A percentile compares a stretch with the other conserved stretches of the same genome.
Conservation (phyloP, 2,797 vertebrate species). For the Myotis pilosus region DNA sequence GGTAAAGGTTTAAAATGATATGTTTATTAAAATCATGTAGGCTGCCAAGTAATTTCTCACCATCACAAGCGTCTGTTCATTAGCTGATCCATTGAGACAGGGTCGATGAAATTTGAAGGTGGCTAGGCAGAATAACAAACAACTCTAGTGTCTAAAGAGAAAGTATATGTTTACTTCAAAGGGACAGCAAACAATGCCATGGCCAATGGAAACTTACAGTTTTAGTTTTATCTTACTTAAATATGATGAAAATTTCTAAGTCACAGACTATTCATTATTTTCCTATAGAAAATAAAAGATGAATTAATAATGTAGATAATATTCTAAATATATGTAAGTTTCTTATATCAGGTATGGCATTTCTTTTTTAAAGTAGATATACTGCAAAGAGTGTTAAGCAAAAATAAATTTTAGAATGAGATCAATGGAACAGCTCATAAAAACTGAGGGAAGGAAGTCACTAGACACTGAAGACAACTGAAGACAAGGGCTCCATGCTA, state of each 20-base stretch:
- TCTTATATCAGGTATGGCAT: background rate
- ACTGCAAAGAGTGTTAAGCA: background rate
- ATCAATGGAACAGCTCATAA: background rate
- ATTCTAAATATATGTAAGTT: background rate
- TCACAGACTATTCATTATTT: background rate
- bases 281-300: slow-evolving; percentile 16
- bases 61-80: slow-evolving; percentile 31
- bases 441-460: background rate
- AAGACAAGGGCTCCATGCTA: background rate
- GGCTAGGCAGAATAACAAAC: background rate
- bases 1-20: slow-evolving; percentile 57
- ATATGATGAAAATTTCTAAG: background rate
- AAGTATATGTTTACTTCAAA: background rate
- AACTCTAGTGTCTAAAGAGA: background rate
- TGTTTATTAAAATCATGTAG: slow-evolving; percentile 63
- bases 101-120: background rate
- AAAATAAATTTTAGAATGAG: background rate
- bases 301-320: background rate
- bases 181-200: background rate
- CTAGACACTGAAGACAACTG: background rate
- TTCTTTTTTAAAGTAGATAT: background rate
- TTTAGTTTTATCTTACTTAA: background rate
- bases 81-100: background rate
- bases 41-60: slow-evolving; percentile 33
- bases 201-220: background rate